Conservation (phyloP, 2,113 vertebrate species). For the Ammodytes marinus region DNA sequence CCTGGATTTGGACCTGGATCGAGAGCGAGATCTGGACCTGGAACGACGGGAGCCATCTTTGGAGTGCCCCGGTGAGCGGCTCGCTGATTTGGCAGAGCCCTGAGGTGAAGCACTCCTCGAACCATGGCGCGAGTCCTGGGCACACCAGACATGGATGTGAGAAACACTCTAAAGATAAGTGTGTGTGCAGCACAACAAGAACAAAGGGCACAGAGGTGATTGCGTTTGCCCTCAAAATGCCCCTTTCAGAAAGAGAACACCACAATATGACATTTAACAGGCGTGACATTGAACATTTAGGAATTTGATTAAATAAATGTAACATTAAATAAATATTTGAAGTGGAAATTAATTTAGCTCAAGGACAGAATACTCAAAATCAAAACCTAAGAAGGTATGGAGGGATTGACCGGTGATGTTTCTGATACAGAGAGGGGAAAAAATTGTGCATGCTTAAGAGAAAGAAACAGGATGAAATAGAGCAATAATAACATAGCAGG, state of each 20-base stretch:
- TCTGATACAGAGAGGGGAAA: constrained; percentile 57
- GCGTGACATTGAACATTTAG: constrained; percentile 32
- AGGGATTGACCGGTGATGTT: constrained; percentile 63
- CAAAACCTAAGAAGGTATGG: constrained; percentile 27
- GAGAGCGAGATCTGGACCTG: constrained; percentile 87
- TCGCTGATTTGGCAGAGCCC: constrained; percentile 68
- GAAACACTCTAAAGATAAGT: constrained; percentile 69
- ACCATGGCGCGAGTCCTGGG: constrained; percentile 90
- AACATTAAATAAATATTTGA: constrained; percentile 25
- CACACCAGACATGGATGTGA: constrained; percentile 88
- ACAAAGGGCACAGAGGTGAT: constrained; percentile 44
- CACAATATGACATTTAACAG: constrained; percentile 33
- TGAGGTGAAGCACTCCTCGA: constrained; percentile 85
- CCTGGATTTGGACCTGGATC: constrained; percentile 83
- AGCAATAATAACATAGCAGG: constrained; percentile 88
- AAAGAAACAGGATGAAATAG: constrained; percentile 78
- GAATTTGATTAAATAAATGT: constrained; percentile 22
- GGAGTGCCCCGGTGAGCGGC: constrained; percentile 70
- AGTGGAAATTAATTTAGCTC: constrained; percentile 59
- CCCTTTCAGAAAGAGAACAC: constrained; percentile 49
- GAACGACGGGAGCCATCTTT: constrained; percentile 82
- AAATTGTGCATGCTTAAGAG: constrained; percentile 75
- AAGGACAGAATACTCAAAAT: constrained; percentile 30
- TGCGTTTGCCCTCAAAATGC: constrained; percentile 40
- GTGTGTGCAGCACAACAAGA: constrained; percentile 14